Percentiles rank a stretch among this genome's conserved stretches.
Evolutionary conservation across 2,113 vertebrate species (phyloP).

Genomic region (Ceyx margarethae): DNA sequence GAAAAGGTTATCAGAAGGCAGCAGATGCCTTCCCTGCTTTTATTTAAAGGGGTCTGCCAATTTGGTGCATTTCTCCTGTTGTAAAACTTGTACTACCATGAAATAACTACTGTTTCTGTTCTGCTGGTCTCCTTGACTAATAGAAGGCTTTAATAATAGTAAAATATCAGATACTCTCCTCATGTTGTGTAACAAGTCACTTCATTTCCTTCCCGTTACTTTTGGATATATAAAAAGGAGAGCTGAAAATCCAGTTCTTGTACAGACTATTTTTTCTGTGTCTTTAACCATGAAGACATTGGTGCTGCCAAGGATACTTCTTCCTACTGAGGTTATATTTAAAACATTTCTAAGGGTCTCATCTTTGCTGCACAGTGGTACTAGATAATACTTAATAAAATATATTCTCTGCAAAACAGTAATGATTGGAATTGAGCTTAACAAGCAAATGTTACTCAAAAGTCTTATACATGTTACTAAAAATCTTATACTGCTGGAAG

Average conservation of each 20-base stretch:
- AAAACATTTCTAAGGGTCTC: neutral
- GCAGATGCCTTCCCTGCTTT: neutral
- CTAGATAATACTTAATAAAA: neutral
- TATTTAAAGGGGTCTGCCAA: neutral
- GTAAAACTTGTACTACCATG: neutral
- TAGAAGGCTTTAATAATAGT: neutral
- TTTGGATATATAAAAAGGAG: neutral
- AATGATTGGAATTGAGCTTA: neutral
- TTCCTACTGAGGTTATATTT: neutral
- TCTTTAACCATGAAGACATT: neutral
- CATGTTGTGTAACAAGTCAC: neutral
- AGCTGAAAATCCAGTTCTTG: neutral
- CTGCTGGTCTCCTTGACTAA: neutral
- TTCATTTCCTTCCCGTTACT: neutral
- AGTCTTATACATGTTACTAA: neutral
- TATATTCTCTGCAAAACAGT: neutral
- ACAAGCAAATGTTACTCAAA: neutral
- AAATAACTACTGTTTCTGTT: neutral
- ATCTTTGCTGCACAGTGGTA: neutral
- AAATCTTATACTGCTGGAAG: neutral
- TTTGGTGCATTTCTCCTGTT: neutral
- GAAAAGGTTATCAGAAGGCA: neutral
- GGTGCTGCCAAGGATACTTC: neutral
- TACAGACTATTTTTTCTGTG: neutral
- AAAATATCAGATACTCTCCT: neutral